Conservation (phyloP, 92 coral and sea anemone genomes). For the Actinostola sp. region DNA sequence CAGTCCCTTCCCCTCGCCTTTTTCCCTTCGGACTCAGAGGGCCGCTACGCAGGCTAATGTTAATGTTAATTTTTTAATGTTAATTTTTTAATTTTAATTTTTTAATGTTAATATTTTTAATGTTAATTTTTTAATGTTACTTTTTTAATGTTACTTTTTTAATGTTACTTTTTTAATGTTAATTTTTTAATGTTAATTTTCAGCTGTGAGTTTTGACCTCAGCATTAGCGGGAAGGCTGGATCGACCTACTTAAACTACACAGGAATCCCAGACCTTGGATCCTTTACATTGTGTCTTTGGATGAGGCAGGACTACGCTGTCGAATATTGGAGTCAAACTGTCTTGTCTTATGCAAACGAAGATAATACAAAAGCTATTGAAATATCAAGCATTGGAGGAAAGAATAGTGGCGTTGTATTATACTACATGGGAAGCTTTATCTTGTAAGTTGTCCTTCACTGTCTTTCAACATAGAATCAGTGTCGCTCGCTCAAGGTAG, state of each 20-base stretch:
- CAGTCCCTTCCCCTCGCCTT: too few species aligned
- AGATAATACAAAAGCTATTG: constrained; percentile 7
- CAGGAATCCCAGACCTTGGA: constrained; percentile 35
- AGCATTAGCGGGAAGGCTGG: neutral
- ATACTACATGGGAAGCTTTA: neutral
- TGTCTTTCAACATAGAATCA: neutral
- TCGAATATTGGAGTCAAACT: neutral
- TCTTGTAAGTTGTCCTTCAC: constrained; percentile 19
- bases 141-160: too few species aligned
- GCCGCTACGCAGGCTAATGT: too few species aligned
- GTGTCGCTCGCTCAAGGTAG: too few species aligned
- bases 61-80: too few species aligned
- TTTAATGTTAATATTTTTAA: too few species aligned
- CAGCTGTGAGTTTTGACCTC: neutral
- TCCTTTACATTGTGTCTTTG: constrained; percentile 51
- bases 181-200: neutral
- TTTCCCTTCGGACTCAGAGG: too few species aligned
- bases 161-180: too few species aligned
- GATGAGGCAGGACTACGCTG: constrained; percentile 20
- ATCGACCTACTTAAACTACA: neutral
- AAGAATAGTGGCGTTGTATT: neutral
- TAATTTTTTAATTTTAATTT: too few species aligned
- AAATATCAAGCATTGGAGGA: constrained; percentile 12
- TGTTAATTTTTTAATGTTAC: too few species aligned
- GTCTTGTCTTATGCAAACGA: constrained; percentile 36